These are phyloP conservation scores for Hypena proboscidalis DNA, from an alignment of 2,888 invertebrate species.

Conservation along the genomic window DNA sequence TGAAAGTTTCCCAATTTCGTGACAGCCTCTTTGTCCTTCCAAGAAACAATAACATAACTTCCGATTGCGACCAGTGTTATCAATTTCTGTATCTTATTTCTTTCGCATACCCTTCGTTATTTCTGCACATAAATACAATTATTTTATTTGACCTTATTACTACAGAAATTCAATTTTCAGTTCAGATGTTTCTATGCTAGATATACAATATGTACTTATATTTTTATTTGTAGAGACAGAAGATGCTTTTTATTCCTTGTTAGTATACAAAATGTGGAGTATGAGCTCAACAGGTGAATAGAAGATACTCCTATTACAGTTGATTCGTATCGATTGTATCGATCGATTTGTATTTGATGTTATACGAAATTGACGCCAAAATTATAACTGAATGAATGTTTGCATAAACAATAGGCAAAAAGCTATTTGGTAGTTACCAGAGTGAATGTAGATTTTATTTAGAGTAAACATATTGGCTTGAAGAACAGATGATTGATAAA, in stretches of 20 bases:
- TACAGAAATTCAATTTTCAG: conserved; percentile 12
- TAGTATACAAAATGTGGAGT: conserved; percentile 13
- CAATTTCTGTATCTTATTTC: conserved; percentile 33
- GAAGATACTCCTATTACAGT: conserved; percentile 12
- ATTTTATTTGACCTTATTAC: conserved; percentile 28
- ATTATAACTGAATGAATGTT: conserved; percentile 17
- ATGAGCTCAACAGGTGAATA: conserved; percentile 31
- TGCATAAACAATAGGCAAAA: conserved; percentile 6
- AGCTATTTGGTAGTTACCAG: conserved; percentile 9
- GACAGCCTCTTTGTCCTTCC: neutral
- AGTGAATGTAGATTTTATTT: neutral
- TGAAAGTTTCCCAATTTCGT: neutral
- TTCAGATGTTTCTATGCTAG: no score
- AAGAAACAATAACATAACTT: conserved; percentile 10
- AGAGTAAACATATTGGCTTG: conserved; percentile 1
- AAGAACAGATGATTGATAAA: neutral
- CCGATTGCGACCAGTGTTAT: conserved; percentile 9
- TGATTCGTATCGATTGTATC: no score
- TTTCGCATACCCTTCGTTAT: conserved; percentile 18
- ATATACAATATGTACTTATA: no score
- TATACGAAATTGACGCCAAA: conserved; percentile 1
- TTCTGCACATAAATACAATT: conserved; percentile 17
- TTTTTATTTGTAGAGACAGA: no score
- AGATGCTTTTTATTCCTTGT: conserved; percentile 22
- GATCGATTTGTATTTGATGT: no score